phyloP scores from a whole-genome alignment of 2,888 invertebrate species.

The Agonopterix alstromeriana region DNA sequence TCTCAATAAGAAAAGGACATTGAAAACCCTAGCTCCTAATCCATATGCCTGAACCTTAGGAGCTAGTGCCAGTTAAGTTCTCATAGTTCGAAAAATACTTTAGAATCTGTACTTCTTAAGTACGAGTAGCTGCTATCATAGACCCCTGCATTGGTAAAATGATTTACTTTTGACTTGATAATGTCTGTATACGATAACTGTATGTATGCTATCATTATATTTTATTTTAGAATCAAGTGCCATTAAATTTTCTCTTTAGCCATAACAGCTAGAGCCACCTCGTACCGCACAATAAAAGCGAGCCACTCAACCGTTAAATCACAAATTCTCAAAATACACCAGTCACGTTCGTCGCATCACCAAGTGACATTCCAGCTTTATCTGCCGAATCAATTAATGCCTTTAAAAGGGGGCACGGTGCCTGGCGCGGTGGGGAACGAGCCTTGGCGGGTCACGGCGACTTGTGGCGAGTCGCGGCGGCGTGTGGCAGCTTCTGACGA shows the following conservation, averaged over 20 bases:
- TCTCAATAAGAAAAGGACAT: too few relatives aligned
- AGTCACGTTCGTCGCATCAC: conserved; percentile 25
- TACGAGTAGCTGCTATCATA: too few relatives aligned
- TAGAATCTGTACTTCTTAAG: background rate
- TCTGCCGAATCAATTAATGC: conserved; percentile 60
- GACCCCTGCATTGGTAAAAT: too few relatives aligned
- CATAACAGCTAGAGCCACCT: conserved; percentile 3
- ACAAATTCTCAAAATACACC: conserved; percentile 27
- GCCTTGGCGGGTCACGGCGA: background rate
- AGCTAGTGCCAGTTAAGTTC: too few relatives aligned
- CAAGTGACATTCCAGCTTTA: conserved; percentile 49
- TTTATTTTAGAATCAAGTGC: background rate
- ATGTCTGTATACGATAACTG: background rate
- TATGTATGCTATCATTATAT: background rate
- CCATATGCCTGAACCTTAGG: too few relatives aligned
- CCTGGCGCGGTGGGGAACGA: conserved; percentile 25
- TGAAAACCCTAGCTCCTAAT: too few relatives aligned
- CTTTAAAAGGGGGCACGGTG: conserved; percentile 29
- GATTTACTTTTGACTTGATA: background rate
- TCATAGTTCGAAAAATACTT: too few relatives aligned
- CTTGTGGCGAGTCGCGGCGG: background rate
- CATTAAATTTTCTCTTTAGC: background rate
- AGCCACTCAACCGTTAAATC: conserved; percentile 21
- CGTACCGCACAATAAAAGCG: conserved; percentile 21
- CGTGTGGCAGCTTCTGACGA: background rate